Conservation (phyloP, 2,888 invertebrate genomes). For the Thereva nobilitata region DNA sequence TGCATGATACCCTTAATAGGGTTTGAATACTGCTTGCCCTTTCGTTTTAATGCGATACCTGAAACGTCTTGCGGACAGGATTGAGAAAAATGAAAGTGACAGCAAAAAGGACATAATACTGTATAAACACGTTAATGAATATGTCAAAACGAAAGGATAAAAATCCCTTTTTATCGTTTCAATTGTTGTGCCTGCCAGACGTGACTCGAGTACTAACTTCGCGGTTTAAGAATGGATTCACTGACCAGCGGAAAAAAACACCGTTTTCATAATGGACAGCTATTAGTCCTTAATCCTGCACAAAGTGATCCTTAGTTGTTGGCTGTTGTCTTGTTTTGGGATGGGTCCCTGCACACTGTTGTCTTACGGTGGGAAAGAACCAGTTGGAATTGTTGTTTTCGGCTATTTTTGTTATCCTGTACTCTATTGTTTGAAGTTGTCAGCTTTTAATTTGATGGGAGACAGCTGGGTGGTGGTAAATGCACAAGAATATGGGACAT, state of each 20-base stretch:
- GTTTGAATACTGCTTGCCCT: constrained; percentile 22
- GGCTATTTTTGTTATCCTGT: background rate
- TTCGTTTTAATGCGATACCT: constrained; percentile 26
- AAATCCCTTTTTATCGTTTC: constrained; percentile 46
- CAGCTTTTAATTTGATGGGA: no score
- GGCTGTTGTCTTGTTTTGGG: constrained; percentile 16
- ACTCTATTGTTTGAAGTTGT: no score
- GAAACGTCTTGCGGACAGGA: constrained; percentile 24
- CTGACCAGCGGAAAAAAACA: constrained; percentile 21
- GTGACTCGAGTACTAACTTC: constrained; percentile 43
- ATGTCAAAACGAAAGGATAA: constrained; percentile 49
- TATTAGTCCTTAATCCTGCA: constrained; percentile 39
- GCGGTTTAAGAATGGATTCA: constrained; percentile 39
- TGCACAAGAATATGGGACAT: no score
- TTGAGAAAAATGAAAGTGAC: constrained; percentile 42
- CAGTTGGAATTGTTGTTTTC: constrained; percentile 11
- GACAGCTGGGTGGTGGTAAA: no score
- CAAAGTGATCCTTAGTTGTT: constrained; percentile 11
- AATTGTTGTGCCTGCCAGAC: constrained; percentile 43
- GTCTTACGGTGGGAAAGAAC: constrained; percentile 29
- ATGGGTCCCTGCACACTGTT: background rate
- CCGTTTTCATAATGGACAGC: constrained; percentile 37
- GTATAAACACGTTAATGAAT: constrained; percentile 48
- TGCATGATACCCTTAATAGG: constrained; percentile 44
- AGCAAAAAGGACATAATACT: constrained; percentile 47